These are phyloP conservation scores for Bettongia penicillata DNA, from an alignment of 2,113 vertebrate genomes.

Conservation along the genomic window DNA sequence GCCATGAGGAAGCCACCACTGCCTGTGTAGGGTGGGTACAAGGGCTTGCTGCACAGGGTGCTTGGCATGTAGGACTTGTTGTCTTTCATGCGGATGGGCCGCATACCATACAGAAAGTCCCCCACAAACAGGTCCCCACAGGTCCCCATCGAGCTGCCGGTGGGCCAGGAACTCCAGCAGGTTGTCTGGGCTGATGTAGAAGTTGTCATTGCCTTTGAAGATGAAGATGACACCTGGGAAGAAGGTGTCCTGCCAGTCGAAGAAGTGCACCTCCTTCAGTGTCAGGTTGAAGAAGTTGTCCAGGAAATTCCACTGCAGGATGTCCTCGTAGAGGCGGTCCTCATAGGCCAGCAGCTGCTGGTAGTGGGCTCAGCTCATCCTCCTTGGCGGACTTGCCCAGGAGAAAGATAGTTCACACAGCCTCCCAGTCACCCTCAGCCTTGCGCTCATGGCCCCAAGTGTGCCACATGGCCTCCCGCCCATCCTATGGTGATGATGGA, in stretches of 20 bases:
- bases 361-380: conserved; percentile 90
- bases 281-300: conserved; percentile 99
- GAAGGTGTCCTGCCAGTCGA: conserved; percentile 95
- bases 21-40: conserved; percentile 95
- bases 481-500: conserved; percentile 93
- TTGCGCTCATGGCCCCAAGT: conserved; percentile 95
- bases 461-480: conserved; percentile 92
- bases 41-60: conserved; percentile 88
- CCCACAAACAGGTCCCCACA: conserved; percentile 95
- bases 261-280: conserved; percentile 96
- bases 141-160: conserved; percentile 74
- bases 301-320: conserved; percentile 97
- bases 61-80: conserved; percentile 97
- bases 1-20: conserved; percentile 97
- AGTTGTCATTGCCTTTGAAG: conserved; percentile 96
- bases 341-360: conserved; percentile 97
- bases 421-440: conserved; percentile 82
- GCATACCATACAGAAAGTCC: conserved; percentile 91
- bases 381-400: conserved; percentile 90
- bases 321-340: conserved; percentile 92
- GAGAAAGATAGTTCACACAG: conserved; percentile 91
- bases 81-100: conserved; percentile 92
- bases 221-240: conserved; percentile 88
- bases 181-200: conserved; percentile 93
- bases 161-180: conserved; percentile 92